Percentiles rank a stretch among this genome's conserved stretches.
phyloP scores from a whole-genome alignment of 2,888 invertebrate species.

The Trachelus iudaicus region DNA sequence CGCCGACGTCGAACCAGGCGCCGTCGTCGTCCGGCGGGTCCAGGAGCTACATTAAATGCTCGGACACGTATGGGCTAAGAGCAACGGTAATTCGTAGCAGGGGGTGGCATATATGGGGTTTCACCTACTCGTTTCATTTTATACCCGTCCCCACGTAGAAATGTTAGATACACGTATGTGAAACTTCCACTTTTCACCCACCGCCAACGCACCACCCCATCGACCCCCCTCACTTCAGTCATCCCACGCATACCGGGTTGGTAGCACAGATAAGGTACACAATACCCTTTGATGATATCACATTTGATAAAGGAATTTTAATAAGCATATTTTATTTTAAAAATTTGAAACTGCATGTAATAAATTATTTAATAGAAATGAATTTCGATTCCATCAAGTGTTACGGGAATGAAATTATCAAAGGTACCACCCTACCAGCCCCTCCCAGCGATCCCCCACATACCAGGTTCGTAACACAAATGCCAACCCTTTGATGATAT shows the following conservation, averaged over 20 bases:
- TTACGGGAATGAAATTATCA: too few species aligned
- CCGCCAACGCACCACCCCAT: constrained; percentile 8
- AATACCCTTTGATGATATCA: not conserved
- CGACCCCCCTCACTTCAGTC: too few species aligned
- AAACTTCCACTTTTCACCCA: constrained; percentile 3
- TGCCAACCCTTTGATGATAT: too few species aligned
- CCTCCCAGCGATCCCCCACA: too few species aligned
- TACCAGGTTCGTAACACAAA: too few species aligned
- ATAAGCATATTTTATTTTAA: too few species aligned
- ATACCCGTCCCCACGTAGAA: constrained; percentile 16
- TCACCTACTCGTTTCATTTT: constrained; percentile 41
- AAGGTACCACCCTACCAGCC: too few species aligned
- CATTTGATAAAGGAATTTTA: too few species aligned
- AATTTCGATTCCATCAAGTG: too few species aligned
- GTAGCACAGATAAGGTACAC: not conserved
- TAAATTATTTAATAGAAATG: too few species aligned
- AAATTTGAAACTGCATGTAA: too few species aligned
- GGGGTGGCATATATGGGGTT: constrained; percentile 44
- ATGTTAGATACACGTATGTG: not conserved
- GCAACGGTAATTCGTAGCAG: constrained; percentile 61
- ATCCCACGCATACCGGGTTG: not conserved
- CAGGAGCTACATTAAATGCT: constrained; percentile 55
- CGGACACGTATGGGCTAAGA: constrained; percentile 55
- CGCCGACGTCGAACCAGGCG: constrained; percentile 8
- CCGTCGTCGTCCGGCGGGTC: constrained; percentile 28